Evolutionary conservation across 1,140 invertebrate species (phyloP).

Genomic region (Camponotus vicinus): DNA sequence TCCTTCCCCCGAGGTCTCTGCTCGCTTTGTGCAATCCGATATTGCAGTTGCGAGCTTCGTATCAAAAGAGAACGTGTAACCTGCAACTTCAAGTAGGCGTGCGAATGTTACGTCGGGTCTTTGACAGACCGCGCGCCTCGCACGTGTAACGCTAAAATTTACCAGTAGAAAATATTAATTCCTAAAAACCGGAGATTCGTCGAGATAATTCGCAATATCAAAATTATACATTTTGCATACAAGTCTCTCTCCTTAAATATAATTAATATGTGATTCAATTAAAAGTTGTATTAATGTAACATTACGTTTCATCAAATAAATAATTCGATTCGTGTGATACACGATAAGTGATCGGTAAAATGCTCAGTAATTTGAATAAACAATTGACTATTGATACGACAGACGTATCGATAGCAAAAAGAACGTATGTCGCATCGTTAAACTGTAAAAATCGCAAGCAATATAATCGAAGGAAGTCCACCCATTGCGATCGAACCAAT

Average conservation of each 20-base stretch:
- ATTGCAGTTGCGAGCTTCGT: slow-evolving; percentile 61
- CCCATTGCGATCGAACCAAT: background rate
- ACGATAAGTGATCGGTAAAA: background rate
- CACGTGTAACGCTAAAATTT: slow-evolving; percentile 57
- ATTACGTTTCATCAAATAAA: background rate
- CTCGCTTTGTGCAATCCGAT: slow-evolving; percentile 70
- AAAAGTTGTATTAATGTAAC: background rate
- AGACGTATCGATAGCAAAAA: background rate
- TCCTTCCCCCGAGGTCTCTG: slow-evolving; percentile 23
- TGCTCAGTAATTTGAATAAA: background rate
- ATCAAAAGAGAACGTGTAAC: slow-evolving; percentile 54
- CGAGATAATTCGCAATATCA: background rate
- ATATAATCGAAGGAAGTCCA: background rate
- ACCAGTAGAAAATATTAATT: slow-evolving; percentile 52
- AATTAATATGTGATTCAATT: background rate
- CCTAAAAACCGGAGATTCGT: slow-evolving; percentile 39
- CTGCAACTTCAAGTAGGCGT: slow-evolving; percentile 48
- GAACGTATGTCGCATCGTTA: background rate
- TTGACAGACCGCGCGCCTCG: slow-evolving; percentile 59
- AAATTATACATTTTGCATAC: background rate
- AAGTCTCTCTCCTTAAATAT: background rate
- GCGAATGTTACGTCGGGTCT: slow-evolving; percentile 53
- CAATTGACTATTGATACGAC: background rate
- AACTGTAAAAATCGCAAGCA: no score
- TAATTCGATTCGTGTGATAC: background rate